Percentiles rank a stretch among this genome's conserved stretches.
Evolutionary conservation across 2,888 invertebrate genomes (phyloP).

Genomic region (Bellardia pandia): DNA sequence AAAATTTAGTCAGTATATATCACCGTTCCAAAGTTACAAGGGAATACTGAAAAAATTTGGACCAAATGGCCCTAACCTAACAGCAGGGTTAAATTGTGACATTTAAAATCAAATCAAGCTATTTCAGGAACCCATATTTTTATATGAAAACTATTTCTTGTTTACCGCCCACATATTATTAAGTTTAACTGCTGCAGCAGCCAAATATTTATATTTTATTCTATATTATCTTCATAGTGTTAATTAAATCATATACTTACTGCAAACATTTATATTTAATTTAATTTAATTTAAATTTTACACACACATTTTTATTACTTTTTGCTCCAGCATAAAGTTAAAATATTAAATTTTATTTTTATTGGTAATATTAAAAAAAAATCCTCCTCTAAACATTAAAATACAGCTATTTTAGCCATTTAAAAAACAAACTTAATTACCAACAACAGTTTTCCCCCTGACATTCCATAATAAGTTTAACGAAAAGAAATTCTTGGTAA

Average conservation of each 20-base stretch:
- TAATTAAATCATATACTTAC: slow-evolving; percentile 29
- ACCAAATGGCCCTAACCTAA: no score
- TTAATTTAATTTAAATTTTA: background rate
- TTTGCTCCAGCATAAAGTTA: background rate
- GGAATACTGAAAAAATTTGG: no score
- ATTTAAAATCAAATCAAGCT: no score
- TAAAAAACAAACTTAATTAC: slow-evolving; percentile 43
- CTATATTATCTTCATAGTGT: background rate
- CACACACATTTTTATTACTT: background rate
- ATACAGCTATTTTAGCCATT: background rate
- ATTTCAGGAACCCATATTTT: no score
- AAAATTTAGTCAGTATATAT: no score
- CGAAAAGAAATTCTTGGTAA: background rate
- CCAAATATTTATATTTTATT: background rate
- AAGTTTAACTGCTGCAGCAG: no score
- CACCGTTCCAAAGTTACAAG: no score
- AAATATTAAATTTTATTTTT: slow-evolving; percentile 10
- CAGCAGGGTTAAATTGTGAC: no score
- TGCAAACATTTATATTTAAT: slow-evolving; percentile 1
- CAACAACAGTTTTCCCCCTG: slow-evolving; percentile 5
- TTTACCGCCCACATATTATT: no score
- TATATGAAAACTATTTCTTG: no score
- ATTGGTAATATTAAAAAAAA: background rate
- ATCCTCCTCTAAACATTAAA: background rate
- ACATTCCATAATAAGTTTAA: slow-evolving; percentile 38